These are phyloP conservation scores for Drosophila bocqueti DNA, from an alignment of 1,140 invertebrate genomes.

Conservation along the genomic window DNA sequence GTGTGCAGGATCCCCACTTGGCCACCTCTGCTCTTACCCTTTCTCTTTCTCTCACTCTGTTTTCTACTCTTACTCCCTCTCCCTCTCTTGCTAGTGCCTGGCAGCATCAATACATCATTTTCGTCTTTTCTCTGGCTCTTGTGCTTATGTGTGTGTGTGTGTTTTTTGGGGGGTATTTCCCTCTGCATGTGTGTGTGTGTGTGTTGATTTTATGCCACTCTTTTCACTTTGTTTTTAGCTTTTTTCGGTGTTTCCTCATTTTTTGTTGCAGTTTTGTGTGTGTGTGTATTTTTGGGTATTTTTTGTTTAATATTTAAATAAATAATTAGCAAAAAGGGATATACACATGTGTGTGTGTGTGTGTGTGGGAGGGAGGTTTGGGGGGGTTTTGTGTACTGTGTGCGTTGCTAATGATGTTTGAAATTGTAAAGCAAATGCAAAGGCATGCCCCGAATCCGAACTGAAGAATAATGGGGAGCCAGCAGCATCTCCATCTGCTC, in stretches of 20 bases:
- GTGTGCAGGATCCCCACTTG: constrained; percentile 41
- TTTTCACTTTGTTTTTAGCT: constrained; percentile 46
- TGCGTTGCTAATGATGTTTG: constrained; percentile 82
- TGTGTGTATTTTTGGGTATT: constrained; percentile 64
- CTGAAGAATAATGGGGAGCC: constrained; percentile 28
- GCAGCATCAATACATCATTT: constrained; percentile 80
- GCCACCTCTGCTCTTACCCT: neutral
- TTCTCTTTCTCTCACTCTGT: neutral
- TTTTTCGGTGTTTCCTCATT: constrained; percentile 7
- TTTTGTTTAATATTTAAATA: constrained; percentile 85
- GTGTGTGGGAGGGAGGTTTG: neutral
- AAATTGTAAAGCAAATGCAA: constrained; percentile 82
- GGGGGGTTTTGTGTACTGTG: constrained; percentile 45
- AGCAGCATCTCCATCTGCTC: neutral
- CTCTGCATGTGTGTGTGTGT: constrained; percentile 37
- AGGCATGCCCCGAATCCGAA: constrained; percentile 73
- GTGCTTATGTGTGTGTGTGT: constrained; percentile 19
- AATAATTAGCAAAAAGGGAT: constrained; percentile 85
- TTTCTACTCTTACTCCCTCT: neutral
- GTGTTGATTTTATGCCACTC: constrained; percentile 64
- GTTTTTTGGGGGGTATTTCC: neutral
- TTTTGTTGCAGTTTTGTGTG: constrained; percentile 63
- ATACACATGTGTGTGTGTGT: constrained; percentile 31
- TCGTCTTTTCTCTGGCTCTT: constrained; percentile 61
- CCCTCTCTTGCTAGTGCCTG: constrained; percentile 1